phyloP scores from a whole-genome alignment of 2,888 invertebrate species.

The Diarsia mendica region DNA sequence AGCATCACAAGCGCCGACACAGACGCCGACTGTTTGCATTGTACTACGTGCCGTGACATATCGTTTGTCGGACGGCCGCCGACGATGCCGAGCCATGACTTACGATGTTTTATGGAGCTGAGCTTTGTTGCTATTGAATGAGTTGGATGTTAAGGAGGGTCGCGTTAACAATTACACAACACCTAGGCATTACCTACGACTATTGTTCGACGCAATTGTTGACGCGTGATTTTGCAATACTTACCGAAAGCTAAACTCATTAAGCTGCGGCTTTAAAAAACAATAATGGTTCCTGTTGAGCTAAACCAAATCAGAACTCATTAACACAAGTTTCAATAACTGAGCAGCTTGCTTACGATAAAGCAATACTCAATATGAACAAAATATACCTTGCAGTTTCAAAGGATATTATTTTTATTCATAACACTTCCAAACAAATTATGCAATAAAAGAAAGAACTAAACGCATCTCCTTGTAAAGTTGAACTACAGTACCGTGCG shows the following conservation, averaged over 20 bases:
- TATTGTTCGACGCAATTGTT: constrained; percentile 75
- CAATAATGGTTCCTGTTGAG: constrained; percentile 30
- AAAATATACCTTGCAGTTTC: constrained; percentile 3
- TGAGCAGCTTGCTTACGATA: neutral
- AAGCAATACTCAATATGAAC: neutral
- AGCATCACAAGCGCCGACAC: constrained; percentile 84
- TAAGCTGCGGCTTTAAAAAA: constrained; percentile 46
- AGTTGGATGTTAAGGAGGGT: constrained; percentile 76
- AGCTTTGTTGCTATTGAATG: constrained; percentile 81
- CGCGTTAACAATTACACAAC: constrained; percentile 81
- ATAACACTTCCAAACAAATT: neutral
- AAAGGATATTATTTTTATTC: neutral
- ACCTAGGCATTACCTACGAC: constrained; percentile 73
- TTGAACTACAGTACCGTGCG: constrained; percentile 5
- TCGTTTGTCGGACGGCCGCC: constrained; percentile 83
- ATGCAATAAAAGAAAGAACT: neutral
- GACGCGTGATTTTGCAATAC: constrained; percentile 76
- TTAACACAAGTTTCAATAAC: constrained; percentile 1
- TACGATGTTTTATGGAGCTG: constrained; percentile 79
- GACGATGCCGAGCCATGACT: constrained; percentile 74
- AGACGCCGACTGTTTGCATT: constrained; percentile 89
- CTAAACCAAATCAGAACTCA: constrained; percentile 11
- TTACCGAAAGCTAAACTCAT: constrained; percentile 62
- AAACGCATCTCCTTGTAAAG: constrained; percentile 6
- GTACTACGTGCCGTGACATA: constrained; percentile 89